Evolutionary conservation across 2,888 invertebrate species (phyloP).

Genomic region (Mimumesa dahlbomi): DNA sequence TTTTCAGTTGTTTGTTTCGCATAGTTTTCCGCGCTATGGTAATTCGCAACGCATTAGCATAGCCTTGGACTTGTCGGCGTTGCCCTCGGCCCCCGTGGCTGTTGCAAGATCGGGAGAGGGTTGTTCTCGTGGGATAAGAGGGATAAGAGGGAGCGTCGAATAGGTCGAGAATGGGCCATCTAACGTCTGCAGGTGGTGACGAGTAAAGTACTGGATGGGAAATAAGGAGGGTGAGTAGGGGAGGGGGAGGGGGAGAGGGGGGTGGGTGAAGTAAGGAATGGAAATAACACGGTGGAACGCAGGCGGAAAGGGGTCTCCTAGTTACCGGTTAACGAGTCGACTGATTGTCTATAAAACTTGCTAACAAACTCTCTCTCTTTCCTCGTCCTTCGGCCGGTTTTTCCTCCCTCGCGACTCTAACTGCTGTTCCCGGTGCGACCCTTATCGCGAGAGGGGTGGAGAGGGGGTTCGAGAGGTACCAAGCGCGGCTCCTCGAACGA

Average conservation of each 20-base stretch:
- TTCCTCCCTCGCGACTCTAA: constrained; percentile 34
- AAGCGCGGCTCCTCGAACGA: constrained; percentile 25
- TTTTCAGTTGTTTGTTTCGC: constrained; percentile 58
- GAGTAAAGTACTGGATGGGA: no score
- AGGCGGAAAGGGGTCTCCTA: constrained; percentile 62
- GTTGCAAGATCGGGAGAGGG: constrained; percentile 41
- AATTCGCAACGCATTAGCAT: constrained; percentile 63
- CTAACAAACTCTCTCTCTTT: constrained; percentile 68
- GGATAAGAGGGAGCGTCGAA: constrained; percentile 51
- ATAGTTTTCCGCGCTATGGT: constrained; percentile 58
- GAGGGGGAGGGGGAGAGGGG: neutral
- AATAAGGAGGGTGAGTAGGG: neutral
- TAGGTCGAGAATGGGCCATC: constrained; percentile 52
- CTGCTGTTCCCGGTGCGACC: constrained; percentile 54
- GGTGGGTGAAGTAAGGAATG: constrained; percentile 55
- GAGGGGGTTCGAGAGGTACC: neutral
- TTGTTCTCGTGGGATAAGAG: constrained; percentile 54
- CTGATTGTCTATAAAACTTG: constrained; percentile 75
- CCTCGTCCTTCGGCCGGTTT: constrained; percentile 16
- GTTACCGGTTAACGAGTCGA: constrained; percentile 74
- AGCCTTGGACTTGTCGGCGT: constrained; percentile 33
- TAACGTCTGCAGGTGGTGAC: constrained; percentile 39
- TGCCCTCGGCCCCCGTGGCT: constrained; percentile 12
- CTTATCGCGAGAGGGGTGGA: constrained; percentile 51
- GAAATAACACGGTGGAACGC: constrained; percentile 68